Conservation (phyloP, 2,888 invertebrate genomes). For the Pseudococcus jackbeardsleyi region DNA sequence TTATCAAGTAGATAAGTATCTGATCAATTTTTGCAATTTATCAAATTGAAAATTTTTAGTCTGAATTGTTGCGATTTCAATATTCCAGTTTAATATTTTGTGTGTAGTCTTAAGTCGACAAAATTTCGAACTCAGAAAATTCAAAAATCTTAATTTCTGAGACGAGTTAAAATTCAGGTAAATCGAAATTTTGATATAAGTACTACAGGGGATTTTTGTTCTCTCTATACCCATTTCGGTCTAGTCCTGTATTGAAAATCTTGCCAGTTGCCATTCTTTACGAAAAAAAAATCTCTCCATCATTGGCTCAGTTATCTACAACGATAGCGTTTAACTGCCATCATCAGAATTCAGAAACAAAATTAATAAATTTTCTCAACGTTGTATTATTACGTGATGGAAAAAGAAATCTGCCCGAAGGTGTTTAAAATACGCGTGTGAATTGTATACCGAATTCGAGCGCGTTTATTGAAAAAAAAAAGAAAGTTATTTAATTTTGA, state of each 20-base stretch:
- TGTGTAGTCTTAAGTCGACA: no score
- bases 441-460: neutral
- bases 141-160: no score
- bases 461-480: constrained; percentile 26
- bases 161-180: no score
- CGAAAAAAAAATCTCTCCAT: neutral
- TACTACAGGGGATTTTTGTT: no score
- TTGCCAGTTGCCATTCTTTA: neutral
- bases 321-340: neutral
- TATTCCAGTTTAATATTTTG: no score
- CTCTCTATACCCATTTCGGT: no score
- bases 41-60: no score
- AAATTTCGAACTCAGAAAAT: no score
- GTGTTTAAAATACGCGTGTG: neutral
- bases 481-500: constrained; percentile 41
- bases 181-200: no score
- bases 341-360: neutral
- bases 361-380: neutral
- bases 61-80: no score
- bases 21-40: no score
- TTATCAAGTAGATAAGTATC: no score
- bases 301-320: neutral
- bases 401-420: neutral
- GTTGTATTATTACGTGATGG: neutral
- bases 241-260: neutral